Evolutionary conservation across 2,113 vertebrate species (phyloP), one percentile per base, ranked within the genome.

Genomic region (Nansenia antarctica): DNA sequence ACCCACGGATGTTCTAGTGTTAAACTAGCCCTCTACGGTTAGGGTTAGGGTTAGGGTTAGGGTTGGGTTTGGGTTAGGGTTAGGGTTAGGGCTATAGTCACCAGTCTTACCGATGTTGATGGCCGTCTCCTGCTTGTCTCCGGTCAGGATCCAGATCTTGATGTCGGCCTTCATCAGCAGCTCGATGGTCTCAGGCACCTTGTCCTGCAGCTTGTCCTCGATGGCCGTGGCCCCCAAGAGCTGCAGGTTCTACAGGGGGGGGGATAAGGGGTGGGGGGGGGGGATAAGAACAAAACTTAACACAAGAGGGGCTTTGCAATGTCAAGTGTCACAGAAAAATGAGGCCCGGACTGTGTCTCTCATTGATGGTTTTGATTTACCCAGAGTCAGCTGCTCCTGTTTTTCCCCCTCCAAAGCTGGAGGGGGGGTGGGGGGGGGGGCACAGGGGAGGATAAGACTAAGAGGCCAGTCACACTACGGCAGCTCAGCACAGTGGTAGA

Each of bases 131-230:
- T 99, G 98, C 84, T 99, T 99, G 92, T 99, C 98, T 2, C 98
- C 98, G 0, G 98, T 99, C 77, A 99, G 93, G 84, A 98, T 98
- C 98, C 96, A 99, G 88, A 99, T 97, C 90, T 96, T 98, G 82
- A 98, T 98, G 85, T 98, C 97, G 3, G 97, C 98, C 88, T 99
- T 99, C 94, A 98, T 94, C 20, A 99, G 92, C 0, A 94, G 98
- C 89, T 98, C 98, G 62, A 99, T 98, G 61, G 98, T 99, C 90
- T 99, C 97, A 30, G 98, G 96, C 52, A 99, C 98, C 79, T 94
- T 95, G 75, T 99, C 97, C 90, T 99, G 98, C 39, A 99, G 93
- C 81, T 94, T 96, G 84, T 99, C 98, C 79, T 99, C 98, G 42
- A 99, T 99, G 42, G 98, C 98, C 52, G 98, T 99, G 86, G 98